phyloP scores from a whole-genome alignment of 2,888 invertebrate species.

The Drosophila ustulata region DNA sequence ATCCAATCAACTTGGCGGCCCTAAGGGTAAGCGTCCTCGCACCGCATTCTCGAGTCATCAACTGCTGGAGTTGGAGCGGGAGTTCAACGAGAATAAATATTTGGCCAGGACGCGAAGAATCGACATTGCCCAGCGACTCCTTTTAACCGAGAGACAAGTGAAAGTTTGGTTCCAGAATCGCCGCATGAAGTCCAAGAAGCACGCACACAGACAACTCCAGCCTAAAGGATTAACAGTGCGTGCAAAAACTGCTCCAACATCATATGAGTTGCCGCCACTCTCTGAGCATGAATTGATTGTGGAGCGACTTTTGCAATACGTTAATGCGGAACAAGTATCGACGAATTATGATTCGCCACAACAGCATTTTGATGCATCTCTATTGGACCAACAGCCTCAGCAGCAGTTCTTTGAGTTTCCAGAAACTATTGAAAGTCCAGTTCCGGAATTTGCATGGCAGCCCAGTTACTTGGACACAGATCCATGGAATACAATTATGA shows the following conservation, averaged over 20 bases:
- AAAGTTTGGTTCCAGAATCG: slow-evolving; percentile 95
- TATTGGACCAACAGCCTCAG: slow-evolving; percentile 9
- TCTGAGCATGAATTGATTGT: slow-evolving; percentile 66
- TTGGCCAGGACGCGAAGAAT: slow-evolving; percentile 96
- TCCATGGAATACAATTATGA: background rate
- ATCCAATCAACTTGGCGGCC: background rate
- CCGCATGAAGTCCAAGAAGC: slow-evolving; percentile 90
- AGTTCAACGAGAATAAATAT: slow-evolving; percentile 97
- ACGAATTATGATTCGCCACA: slow-evolving; percentile 1
- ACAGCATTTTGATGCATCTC: background rate
- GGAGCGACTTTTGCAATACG: slow-evolving; percentile 66
- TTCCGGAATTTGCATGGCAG: background rate
- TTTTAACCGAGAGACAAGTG: slow-evolving; percentile 94
- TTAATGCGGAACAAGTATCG: background rate
- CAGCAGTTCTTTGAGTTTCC: background rate
- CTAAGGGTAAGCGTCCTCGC: slow-evolving; percentile 90
- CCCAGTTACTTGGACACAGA: slow-evolving; percentile 9
- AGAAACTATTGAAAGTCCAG: background rate
- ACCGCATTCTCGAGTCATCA: slow-evolving; percentile 98
- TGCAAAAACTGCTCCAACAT: background rate
- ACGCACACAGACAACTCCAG: slow-evolving; percentile 27
- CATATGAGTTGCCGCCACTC: background rate
- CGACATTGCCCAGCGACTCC: slow-evolving; percentile 97
- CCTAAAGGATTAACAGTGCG: slow-evolving; percentile 5
- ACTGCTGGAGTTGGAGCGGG: slow-evolving; percentile 96